Evolutionary conservation across 2,888 invertebrate genomes (phyloP).

Genomic region (Lasioglossum marginatum): DNA sequence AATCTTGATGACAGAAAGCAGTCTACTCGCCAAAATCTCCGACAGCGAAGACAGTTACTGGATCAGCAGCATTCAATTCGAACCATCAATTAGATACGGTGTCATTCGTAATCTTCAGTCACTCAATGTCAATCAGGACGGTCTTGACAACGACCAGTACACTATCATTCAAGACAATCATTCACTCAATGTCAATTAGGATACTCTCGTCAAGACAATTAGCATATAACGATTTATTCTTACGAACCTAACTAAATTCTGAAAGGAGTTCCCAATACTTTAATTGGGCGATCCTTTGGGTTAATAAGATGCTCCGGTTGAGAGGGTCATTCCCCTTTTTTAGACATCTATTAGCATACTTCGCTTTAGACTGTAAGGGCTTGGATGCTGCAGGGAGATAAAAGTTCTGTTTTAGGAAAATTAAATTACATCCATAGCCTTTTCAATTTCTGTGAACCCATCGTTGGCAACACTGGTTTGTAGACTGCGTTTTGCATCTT

Average conservation of each 20-base stretch:
- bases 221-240: conserved; percentile 1
- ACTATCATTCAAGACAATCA: background rate
- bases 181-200: background rate
- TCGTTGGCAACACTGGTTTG: too few relatives aligned
- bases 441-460: too few relatives aligned
- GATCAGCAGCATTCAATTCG: background rate
- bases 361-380: background rate
- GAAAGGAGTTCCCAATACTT: background rate
- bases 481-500: too few relatives aligned
- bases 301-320: background rate
- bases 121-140: background rate
- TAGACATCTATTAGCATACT: background rate
- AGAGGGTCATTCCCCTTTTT: background rate
- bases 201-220: background rate
- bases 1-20: too few relatives aligned
- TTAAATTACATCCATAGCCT: background rate
- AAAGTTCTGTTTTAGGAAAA: background rate
- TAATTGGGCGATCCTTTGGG: background rate
- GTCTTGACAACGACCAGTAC: background rate
- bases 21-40: too few relatives aligned
- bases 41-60: too few relatives aligned
- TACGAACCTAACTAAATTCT: background rate
- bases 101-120: background rate
- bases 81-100: background rate
- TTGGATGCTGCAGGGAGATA: background rate